Base-by-base conservation (phyloP, 1,140 invertebrate species). In the Drosophila punjabiensis region DNA sequence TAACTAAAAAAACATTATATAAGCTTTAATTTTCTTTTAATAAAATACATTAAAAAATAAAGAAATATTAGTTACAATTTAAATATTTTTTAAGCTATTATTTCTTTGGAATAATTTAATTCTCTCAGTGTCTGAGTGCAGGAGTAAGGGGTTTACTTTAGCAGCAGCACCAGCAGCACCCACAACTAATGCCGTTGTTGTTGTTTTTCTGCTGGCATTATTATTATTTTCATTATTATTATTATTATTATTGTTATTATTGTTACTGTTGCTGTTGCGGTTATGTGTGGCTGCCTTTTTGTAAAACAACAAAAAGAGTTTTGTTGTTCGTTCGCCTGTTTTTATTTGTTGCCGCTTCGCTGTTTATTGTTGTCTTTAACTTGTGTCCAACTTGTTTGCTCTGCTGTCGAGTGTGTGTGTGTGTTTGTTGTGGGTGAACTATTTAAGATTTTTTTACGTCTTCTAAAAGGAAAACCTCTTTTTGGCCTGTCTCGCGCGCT, bases 271-370 rank as follows among this genome's bases (percentile, higher is more conserved):
- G 28, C 41, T 76, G 56, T 52, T 48, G 75, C 37, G 62, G 63
- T 68, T 76, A 73, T 73, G 70, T 74, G 70, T 73, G 70, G 68
- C 68, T 74, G 68, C 53, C 53, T 73, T 73, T 71, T 73, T 48
- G 35, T 1, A 24, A 24, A 24, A 24, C 1, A 24, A 24, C 24
- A 50, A 56, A 55, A 73, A 73, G 67, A 73, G 74, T 76, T 76
- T 65, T 76, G 73, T 76, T 76, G 53, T 32, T 43, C 18, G 16
- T 14, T 53, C 52, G 52, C 30, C n/a, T 14, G 52, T 55, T 18
- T 55, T 33, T 55, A 55, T 55, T 64, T 76, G 70, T 76, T 76
- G 59, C 52, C 52, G 52, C 53, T 56, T 56, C 53, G 53, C 32
- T 76, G 53, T 58, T 58, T 66, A 74, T 76, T 76, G 71, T 76